Evolutionary conservation across 2,113 vertebrate species (phyloP), one percentile per base, ranked within the genome.

Genomic region (Dasypus novemcinctus): DNA sequence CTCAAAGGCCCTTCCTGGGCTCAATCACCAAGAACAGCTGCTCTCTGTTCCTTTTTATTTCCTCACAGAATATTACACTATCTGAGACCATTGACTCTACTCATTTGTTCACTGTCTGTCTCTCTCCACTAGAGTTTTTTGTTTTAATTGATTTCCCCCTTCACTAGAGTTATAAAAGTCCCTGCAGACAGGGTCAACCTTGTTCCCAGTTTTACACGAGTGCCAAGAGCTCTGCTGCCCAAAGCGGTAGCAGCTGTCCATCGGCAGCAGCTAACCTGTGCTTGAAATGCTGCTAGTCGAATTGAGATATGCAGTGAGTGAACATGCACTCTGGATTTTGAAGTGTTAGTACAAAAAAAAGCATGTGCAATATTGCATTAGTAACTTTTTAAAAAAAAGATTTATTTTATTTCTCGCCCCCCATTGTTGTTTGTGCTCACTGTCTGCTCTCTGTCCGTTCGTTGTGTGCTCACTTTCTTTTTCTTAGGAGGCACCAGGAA

Each of bases 211-310:
- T 54, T 29, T 4, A 8, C 33, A 33, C 49, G 12, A 25, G 25
- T 7, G 0, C 27, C 49, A 14, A 71, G 63, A 93, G 43, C 14
- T 20, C 25, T 12, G 49, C n/a, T 74, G 31, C 4, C 38, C 10
- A 1, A 29, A 2, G 7, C 4, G 9, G 52, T 7, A 81, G 87
- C 52, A 69, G 8, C 29, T 3, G 3, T 9, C 7, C 52, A 25
- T 23, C 4, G 3, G 7, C 2, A 12, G 75, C 0, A 0, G 33
- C 68, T 41, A 1, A 2, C 3, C 15, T 41, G 41, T 1, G 3
- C 63, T 13, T 14, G 52, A 38, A 25, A 31, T 1, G 0, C 76
- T 12, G 4, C 41, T 17, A 0, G 21, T 10, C 0, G 20, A 36
- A 38, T 46, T 14, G 33, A 27, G 38, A 38, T 18, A 20, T 31